phyloP scores from a whole-genome alignment of 2,888 invertebrate genomes.

The Drosophila multiciliata region DNA sequence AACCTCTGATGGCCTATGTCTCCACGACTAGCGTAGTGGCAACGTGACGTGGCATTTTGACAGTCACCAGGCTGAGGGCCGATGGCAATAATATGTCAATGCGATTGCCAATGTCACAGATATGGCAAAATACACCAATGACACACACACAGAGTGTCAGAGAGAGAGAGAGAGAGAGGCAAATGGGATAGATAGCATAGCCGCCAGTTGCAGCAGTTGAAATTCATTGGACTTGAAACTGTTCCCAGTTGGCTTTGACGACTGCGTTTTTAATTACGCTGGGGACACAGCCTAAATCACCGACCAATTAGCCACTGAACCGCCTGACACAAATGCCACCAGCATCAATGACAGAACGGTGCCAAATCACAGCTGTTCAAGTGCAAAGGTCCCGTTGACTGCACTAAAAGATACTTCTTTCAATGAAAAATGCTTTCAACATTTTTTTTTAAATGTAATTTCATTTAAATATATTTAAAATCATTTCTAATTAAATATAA shows the following conservation, averaged over 20 bases:
- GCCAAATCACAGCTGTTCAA: background rate
- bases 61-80: slow-evolving; percentile 54
- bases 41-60: slow-evolving; percentile 73
- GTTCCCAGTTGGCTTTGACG: slow-evolving; percentile 37
- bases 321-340: slow-evolving; percentile 31
- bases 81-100: slow-evolving; percentile 78
- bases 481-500: no score
- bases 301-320: slow-evolving; percentile 53
- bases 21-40: slow-evolving; percentile 33
- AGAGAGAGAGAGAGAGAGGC: background rate
- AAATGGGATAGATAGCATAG: background rate
- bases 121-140: slow-evolving; percentile 32
- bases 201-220: slow-evolving; percentile 41
- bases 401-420: background rate
- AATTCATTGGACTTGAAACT: slow-evolving; percentile 46
- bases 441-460: background rate
- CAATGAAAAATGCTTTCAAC: background rate
- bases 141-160: background rate
- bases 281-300: slow-evolving; percentile 45
- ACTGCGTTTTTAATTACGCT: slow-evolving; percentile 65
- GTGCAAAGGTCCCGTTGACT: background rate
- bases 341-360: slow-evolving; percentile 5
- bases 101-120: slow-evolving; percentile 68
- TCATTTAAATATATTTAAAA: no score
- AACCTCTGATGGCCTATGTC: slow-evolving; percentile 38